These are phyloP conservation scores for Catocala sponsa DNA, from an alignment of 2,888 invertebrate genomes.

Conservation along the genomic window DNA sequence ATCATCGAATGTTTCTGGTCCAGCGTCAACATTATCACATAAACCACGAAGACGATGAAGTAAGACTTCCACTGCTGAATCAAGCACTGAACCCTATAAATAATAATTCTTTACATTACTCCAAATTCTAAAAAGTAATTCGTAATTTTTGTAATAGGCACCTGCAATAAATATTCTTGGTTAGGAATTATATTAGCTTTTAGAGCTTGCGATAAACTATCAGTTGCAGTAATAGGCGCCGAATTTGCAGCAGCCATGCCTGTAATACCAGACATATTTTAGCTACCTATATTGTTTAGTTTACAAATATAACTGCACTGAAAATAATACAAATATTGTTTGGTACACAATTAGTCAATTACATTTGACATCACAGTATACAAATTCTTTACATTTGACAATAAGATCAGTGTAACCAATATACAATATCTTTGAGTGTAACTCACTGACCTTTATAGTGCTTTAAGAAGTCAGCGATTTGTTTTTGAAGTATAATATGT, in stretches of 20 bases:
- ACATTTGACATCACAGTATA: too few relatives aligned
- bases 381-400: too few relatives aligned
- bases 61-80: constrained; percentile 96
- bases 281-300: too few relatives aligned
- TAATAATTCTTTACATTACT: not conserved
- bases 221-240: constrained; percentile 91
- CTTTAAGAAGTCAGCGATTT: too few relatives aligned
- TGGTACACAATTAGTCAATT: too few relatives aligned
- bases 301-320: too few relatives aligned
- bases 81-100: constrained; percentile 95
- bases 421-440: too few relatives aligned
- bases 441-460: too few relatives aligned
- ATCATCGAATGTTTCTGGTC: constrained; percentile 97
- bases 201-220: constrained; percentile 92
- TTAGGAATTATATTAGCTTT: constrained; percentile 96
- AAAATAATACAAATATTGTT: too few relatives aligned
- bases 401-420: too few relatives aligned
- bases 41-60: constrained; percentile 96
- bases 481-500: too few relatives aligned
- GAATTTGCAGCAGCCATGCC: constrained; percentile 73
- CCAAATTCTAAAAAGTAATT: not conserved
- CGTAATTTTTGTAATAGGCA: constrained; percentile 30
- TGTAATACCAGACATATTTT: constrained; percentile 11
- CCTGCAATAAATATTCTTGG: constrained; percentile 95
- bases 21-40: constrained; percentile 97